Percentiles rank a stretch among this genome's conserved stretches.
Evolutionary conservation across 2,113 vertebrate species (phyloP).

Genomic region (Ameiurus melas): DNA sequence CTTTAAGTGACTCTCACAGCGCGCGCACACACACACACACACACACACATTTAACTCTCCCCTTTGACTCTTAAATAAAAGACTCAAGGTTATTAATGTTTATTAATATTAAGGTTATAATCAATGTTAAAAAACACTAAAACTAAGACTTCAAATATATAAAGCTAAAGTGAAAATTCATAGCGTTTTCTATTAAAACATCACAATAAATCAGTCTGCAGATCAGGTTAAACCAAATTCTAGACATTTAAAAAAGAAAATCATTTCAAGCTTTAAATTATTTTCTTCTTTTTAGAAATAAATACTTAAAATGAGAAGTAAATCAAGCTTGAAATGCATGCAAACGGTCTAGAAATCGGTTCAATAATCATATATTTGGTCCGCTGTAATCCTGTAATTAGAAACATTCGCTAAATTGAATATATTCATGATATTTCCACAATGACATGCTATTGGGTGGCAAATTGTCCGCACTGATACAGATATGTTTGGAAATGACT

Average conservation of each 20-base stretch:
- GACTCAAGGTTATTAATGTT: not conserved
- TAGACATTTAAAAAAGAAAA: not conserved
- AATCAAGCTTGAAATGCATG: no score
- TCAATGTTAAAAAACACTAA: not conserved
- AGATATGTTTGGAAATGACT: no score
- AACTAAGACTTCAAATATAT: not conserved
- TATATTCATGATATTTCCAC: not conserved
- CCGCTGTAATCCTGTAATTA: not conserved
- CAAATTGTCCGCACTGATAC: no score
- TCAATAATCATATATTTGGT: not conserved
- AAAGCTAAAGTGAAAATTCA: not conserved
- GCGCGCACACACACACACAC: not conserved
- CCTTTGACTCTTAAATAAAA: not conserved
- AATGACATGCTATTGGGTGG: no score
- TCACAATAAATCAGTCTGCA: not conserved
- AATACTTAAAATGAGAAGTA: not conserved
- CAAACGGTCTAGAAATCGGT: not conserved
- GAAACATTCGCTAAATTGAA: not conserved
- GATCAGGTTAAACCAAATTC: not conserved
- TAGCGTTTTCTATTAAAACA: not conserved
- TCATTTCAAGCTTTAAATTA: not conserved
- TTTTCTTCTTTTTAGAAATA: not conserved
- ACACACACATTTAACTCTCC: not conserved
- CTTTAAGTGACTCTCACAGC: slow-evolving; percentile 43
- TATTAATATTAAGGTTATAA: no score